Base-by-base conservation (phyloP, 2,113 vertebrate genomes). In the Colius striatus region DNA sequence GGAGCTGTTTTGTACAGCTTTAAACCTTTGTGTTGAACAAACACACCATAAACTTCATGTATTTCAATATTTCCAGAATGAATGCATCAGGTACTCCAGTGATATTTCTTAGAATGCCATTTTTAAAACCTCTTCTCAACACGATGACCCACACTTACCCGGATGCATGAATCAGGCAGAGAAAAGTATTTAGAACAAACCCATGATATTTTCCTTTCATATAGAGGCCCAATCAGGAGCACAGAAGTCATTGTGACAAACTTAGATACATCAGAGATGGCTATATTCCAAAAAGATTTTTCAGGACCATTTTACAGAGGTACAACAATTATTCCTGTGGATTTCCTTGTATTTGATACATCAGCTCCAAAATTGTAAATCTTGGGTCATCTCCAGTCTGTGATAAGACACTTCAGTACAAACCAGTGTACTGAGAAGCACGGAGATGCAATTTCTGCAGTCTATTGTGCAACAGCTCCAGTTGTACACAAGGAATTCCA, bases 71-170 rank as follows among this genome's bases (percentile, higher is more conserved):
- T 23, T 66, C 22, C n/a, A 61, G 6, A 51, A 71, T 57, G 58
- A 87, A 43, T 0, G 1, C 9, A 47, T 66, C 41, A 57, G 34
- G 8, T 38, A 60, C 17, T 23, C 20, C 4, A 5, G 3, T 60
- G 54, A 47, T 53, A 41, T 23, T 38, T 75, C 38, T 65, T 53
- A 65, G 29, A 62, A 36, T 11, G 43, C 32, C 38, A 60, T 25
- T 48, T 60, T 48, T 12, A 65, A 89, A 65, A 23, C 13, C 21
- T 32, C 17, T 50, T 84, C 27, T 79, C 3, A 1, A 26, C 16
- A 29, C 12, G 16, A 57, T 48, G n/a, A 53, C 25, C 38, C 23
- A 47, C 20, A 20, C n/a, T 81, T 38, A 60, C 36, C 17, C 36
- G 21, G 29, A 17, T 30, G 17, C 22, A 66, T 26, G 21, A 36